Evolutionary conservation across 2,113 vertebrate genomes (phyloP).

Genomic region (Mormyrus iriodes): DNA sequence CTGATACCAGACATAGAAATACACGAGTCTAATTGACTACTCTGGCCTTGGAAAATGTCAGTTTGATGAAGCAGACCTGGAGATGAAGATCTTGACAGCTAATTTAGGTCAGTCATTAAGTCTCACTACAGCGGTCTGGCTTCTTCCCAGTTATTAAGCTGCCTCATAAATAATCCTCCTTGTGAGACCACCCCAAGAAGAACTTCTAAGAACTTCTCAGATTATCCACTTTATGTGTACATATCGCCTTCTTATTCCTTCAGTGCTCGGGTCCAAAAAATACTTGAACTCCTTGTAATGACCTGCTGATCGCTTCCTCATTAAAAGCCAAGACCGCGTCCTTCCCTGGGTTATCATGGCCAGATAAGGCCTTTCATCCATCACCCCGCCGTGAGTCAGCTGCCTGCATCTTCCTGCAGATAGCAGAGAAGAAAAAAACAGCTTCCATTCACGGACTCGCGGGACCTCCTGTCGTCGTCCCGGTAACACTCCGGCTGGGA

Average conservation of each 20-base stretch:
- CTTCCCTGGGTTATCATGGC: conserved; percentile 40
- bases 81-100: conserved; percentile 37
- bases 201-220: background rate
- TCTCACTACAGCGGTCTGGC: conserved; percentile 41
- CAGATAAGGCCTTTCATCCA: conserved; percentile 22
- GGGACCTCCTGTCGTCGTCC: conserved; percentile 31
- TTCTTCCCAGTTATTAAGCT: conserved; percentile 36
- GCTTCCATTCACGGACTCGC: conserved; percentile 25
- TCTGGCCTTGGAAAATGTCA: conserved; percentile 45
- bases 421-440: conserved; percentile 33
- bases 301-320: conserved; percentile 43
- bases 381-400: conserved; percentile 49
- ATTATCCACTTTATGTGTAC: background rate
- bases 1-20: conserved; percentile 41
- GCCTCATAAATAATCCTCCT: conserved; percentile 32
- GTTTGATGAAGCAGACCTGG: conserved; percentile 45
- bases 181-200: background rate
- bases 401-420: conserved; percentile 45
- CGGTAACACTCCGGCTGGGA: conserved; percentile 22
- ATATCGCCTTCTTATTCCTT: background rate
- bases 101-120: conserved; percentile 40
- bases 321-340: conserved; percentile 50
- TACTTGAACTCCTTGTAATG: conserved; percentile 36
- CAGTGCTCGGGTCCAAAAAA: conserved; percentile 14
- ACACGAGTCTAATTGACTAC: conserved; percentile 44